Percentiles rank a stretch among this genome's conserved stretches.
Evolutionary conservation across 2,888 invertebrate genomes (phyloP).

Genomic region (Agriopis leucophaearia): DNA sequence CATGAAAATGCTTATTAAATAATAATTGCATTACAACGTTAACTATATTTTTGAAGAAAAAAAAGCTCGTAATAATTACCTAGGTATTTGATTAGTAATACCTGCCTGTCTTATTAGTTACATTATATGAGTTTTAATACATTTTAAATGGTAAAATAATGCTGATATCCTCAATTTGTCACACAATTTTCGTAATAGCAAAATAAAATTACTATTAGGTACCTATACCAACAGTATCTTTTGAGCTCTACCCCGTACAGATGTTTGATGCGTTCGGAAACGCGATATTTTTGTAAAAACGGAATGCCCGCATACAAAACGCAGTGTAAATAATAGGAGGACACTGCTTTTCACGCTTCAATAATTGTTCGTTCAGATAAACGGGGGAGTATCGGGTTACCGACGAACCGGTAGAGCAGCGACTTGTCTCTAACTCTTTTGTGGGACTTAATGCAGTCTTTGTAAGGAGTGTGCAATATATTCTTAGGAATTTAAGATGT

Average conservation of each 20-base stretch:
- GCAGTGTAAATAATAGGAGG: constrained; percentile 84
- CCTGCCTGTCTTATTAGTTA: too few species aligned
- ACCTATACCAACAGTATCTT: not conserved
- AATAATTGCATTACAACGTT: not conserved
- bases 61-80: too few species aligned
- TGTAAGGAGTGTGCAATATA: constrained; percentile 47
- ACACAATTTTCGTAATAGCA: not conserved
- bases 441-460: constrained; percentile 52
- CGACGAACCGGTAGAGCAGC: constrained; percentile 69
- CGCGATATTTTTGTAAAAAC: constrained; percentile 81
- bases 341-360: constrained; percentile 87
- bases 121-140: not conserved
- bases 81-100: too few species aligned
- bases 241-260: constrained; percentile 5
- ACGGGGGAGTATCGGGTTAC: constrained; percentile 81
- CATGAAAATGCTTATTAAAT: not conserved
- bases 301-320: constrained; percentile 84
- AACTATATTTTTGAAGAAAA: too few species aligned
- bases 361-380: constrained; percentile 87
- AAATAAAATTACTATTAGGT: not conserved
- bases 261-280: constrained; percentile 64
- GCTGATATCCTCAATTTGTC: not conserved
- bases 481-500: constrained; percentile 44
- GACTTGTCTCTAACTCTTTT: constrained; percentile 73
- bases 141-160: not conserved